Conservation (phyloP, 2,113 vertebrate species). For the Choloepus hoffmanni region DNA sequence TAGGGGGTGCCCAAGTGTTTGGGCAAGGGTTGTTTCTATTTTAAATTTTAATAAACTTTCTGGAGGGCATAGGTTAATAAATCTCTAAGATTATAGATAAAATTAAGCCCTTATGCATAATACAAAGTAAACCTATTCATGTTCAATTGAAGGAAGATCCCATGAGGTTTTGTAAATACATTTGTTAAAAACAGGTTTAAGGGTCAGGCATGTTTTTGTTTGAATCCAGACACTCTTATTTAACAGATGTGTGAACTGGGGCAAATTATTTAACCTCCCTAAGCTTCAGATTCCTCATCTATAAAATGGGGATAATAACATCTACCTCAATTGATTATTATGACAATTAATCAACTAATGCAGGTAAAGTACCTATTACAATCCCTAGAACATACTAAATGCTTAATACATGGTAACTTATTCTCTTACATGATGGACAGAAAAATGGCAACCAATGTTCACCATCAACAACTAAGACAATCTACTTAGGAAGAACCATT, state of each 20-base stretch:
- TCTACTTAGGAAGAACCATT: background rate
- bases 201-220: background rate
- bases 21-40: background rate
- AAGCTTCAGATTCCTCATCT: background rate
- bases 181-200: background rate
- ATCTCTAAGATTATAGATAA: background rate
- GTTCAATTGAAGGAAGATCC: background rate
- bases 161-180: background rate
- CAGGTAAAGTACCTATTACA: background rate
- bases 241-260: background rate
- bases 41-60: background rate
- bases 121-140: background rate
- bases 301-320: background rate
- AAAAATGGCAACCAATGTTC: background rate
- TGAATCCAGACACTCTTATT: background rate
- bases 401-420: background rate
- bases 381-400: background rate
- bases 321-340: background rate
- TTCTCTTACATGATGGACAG: background rate
- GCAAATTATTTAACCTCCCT: background rate
- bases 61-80: background rate
- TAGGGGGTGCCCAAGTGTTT: background rate
- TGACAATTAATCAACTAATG: background rate
- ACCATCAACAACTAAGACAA: background rate
- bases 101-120: background rate